Percentiles rank a stretch among this genome's conserved stretches.
Evolutionary conservation across 2,113 vertebrate species (phyloP).

Genomic region (Misgurnus mizolepis): DNA sequence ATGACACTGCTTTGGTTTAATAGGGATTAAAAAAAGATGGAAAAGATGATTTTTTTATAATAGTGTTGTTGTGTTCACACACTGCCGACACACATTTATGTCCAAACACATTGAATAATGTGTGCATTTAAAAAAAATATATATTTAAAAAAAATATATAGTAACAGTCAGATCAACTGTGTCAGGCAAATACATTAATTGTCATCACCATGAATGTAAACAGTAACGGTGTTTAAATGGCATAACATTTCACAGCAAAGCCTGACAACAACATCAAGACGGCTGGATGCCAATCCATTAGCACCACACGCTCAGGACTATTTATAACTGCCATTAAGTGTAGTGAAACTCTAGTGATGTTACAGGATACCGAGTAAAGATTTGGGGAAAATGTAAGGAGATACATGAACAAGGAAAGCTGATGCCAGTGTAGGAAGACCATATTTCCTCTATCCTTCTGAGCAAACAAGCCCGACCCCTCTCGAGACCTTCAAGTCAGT

Average conservation of each 20-base stretch:
- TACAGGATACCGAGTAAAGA: slow-evolving; percentile 49
- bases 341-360: slow-evolving; percentile 38
- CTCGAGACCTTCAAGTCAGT: not conserved
- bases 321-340: slow-evolving; percentile 23
- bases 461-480: not conserved
- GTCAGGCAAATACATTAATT: no score
- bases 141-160: no score
- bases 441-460: slow-evolving; percentile 28
- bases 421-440: slow-evolving; percentile 44
- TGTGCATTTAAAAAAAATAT: no score
- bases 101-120: no score
- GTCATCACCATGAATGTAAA: not conserved
- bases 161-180: no score
- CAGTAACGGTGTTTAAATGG: not conserved
- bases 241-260: not conserved
- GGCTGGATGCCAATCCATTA: not conserved
- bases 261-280: not conserved
- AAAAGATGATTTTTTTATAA: no score
- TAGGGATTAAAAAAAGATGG: no score
- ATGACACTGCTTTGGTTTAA: no score
- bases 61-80: no score
- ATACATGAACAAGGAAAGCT: slow-evolving; percentile 17
- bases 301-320: slow-evolving; percentile 12
- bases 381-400: slow-evolving; percentile 41
- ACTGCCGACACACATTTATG: no score